These are phyloP conservation scores for Smittia aterrima DNA, from an alignment of 2,888 invertebrate genomes.

Conservation along the genomic window DNA sequence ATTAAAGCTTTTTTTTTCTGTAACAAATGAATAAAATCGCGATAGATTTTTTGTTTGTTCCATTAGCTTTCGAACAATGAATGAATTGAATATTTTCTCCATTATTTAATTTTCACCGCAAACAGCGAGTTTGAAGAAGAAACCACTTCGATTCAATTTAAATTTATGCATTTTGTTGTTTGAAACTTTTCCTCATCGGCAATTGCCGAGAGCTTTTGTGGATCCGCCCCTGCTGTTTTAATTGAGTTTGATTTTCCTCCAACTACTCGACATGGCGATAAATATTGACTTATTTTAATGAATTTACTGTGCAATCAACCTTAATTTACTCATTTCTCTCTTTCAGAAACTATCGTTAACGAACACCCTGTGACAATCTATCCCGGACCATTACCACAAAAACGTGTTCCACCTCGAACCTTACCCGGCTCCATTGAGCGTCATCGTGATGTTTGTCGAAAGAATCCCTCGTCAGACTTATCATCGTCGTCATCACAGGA, in stretches of 20 bases:
- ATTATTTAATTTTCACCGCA: not conserved
- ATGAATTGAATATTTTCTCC: not conserved
- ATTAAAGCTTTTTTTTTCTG: not conserved
- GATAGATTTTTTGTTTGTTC: not conserved
- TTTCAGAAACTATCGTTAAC: slow-evolving; percentile 56
- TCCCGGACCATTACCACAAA: slow-evolving; percentile 55
- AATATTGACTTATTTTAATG: not conserved
- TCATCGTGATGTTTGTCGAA: slow-evolving; percentile 76
- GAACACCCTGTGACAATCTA: slow-evolving; percentile 68
- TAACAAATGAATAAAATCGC: not conserved
- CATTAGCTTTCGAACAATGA: not conserved
- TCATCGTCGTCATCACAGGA: slow-evolving; percentile 26
- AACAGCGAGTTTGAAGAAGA: no score
- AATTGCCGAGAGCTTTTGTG: no score
- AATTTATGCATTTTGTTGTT: not conserved
- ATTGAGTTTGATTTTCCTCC: not conserved
- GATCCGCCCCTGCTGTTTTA: no score
- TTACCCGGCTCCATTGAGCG: slow-evolving; percentile 70
- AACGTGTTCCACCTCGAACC: slow-evolving; percentile 67
- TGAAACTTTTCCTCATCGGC: not conserved
- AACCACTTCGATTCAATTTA: not conserved
- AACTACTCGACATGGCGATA: not conserved
- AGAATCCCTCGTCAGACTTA: slow-evolving; percentile 44
- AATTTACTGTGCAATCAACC: not conserved
- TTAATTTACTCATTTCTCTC: not conserved